Evolutionary conservation across 2,797 vertebrate genomes (phyloP).

Genomic region (Bradypodion ventrale): DNA sequence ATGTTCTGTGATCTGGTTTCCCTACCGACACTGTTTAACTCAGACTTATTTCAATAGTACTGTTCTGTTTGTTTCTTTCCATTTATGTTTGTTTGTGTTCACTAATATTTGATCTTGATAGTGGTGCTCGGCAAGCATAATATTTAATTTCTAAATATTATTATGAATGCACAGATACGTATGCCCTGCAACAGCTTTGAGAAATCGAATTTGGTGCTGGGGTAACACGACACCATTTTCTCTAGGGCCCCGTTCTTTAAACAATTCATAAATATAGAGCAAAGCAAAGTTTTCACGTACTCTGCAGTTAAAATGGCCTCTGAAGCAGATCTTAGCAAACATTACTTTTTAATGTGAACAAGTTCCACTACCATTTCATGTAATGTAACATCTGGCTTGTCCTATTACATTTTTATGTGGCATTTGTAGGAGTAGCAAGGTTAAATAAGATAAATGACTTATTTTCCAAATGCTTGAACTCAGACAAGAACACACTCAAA

Average conservation of each 20-base stretch:
- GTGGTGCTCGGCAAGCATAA: not conserved
- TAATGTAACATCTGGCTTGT: conserved; percentile 34
- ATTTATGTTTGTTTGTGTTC: no score
- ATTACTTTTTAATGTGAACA: conserved; percentile 30
- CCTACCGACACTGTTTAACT: not conserved
- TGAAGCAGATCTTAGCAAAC: conserved; percentile 4
- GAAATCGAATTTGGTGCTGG: not conserved
- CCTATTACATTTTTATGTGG: conserved; percentile 27
- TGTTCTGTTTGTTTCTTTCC: not conserved
- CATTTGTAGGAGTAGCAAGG: conserved; percentile 42
- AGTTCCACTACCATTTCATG: conserved; percentile 36
- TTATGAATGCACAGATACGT: not conserved
- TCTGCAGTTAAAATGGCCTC: not conserved
- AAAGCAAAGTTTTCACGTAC: not conserved
- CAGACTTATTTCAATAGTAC: not conserved
- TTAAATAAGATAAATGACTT: conserved; percentile 52
- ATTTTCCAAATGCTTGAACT: conserved; percentile 57
- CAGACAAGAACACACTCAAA: conserved; percentile 48
- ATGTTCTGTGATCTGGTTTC: no score
- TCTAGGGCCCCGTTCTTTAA: not conserved
- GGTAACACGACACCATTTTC: not conserved
- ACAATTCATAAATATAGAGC: not conserved
- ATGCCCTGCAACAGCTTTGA: not conserved
- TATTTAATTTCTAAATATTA: not conserved
- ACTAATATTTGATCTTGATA: not conserved